A percentile compares a stretch with the other conserved stretches of the same genome.
Evolutionary conservation across 2,888 invertebrate genomes (phyloP).

Genomic region (Caenorhabditis sp.): DNA sequence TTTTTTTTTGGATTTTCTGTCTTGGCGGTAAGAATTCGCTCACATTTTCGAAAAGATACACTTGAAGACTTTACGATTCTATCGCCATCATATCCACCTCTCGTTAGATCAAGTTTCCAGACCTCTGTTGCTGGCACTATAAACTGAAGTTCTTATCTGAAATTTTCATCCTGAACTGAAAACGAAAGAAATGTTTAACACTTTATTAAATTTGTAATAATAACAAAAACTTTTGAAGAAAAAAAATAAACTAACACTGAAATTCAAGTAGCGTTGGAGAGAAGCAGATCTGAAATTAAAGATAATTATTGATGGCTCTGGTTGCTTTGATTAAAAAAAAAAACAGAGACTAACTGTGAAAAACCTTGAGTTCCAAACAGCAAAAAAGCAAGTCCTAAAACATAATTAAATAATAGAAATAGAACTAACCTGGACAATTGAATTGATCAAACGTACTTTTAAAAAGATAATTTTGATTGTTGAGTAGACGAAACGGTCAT

Average conservation of each 20-base stretch:
- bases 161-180: neutral
- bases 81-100: no score
- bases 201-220: neutral
- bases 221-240: neutral
- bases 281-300: neutral
- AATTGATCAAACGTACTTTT: constrained; percentile 20
- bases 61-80: no score
- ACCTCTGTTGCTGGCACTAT: no score
- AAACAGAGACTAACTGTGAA: constrained; percentile 12
- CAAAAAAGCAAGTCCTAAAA: neutral
- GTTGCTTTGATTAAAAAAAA: neutral
- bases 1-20: no score
- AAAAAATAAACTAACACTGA: constrained; percentile 10
- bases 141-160: no score
- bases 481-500: neutral
- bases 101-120: no score
- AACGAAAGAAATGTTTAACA: neutral
- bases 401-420: neutral
- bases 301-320: neutral
- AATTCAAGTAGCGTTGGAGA: neutral
- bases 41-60: no score
- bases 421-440: constrained; percentile 17
- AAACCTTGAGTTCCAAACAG: neutral
- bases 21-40: no score
- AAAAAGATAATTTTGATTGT: neutral